Conservation (phyloP, 2,888 invertebrate genomes). For the Oasisia sp. region DNA sequence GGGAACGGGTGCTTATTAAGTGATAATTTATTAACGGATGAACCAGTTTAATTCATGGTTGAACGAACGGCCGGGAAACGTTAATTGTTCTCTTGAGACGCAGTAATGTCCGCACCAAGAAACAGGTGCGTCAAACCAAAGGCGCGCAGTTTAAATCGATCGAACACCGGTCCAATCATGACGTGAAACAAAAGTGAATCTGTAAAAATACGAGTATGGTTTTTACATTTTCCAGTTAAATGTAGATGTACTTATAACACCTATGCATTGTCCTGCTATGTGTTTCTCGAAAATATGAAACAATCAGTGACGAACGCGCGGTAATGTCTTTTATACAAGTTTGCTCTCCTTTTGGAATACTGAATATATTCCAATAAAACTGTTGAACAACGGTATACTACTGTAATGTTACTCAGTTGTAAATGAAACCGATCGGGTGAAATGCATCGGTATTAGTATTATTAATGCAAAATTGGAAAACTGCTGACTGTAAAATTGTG, state of each 20-base stretch:
- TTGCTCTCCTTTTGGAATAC: too few species aligned
- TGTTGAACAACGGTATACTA: background rate
- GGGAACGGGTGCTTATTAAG: slow-evolving; percentile 11
- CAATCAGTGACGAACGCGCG: background rate
- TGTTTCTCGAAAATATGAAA: background rate
- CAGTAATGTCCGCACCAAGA: background rate
- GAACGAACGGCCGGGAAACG: background rate
- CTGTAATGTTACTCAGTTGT: background rate
- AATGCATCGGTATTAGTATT: background rate
- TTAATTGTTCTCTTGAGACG: background rate
- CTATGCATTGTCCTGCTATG: background rate
- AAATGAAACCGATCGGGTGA: background rate
- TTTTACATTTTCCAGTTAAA: background rate
- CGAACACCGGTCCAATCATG: background rate
- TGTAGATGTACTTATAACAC: background rate
- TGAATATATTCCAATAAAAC: background rate
- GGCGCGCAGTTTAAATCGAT: background rate
- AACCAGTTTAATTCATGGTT: slow-evolving; percentile 5
- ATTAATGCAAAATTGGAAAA: background rate
- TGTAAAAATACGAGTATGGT: background rate
- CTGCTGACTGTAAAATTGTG: background rate
- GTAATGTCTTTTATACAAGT: background rate
- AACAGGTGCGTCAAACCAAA: background rate
- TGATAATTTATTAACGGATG: slow-evolving; percentile 17
- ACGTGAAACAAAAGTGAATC: background rate